Base-by-base conservation (phyloP, 2,888 invertebrate genomes). In the Phyllotreta striolata region DNA sequence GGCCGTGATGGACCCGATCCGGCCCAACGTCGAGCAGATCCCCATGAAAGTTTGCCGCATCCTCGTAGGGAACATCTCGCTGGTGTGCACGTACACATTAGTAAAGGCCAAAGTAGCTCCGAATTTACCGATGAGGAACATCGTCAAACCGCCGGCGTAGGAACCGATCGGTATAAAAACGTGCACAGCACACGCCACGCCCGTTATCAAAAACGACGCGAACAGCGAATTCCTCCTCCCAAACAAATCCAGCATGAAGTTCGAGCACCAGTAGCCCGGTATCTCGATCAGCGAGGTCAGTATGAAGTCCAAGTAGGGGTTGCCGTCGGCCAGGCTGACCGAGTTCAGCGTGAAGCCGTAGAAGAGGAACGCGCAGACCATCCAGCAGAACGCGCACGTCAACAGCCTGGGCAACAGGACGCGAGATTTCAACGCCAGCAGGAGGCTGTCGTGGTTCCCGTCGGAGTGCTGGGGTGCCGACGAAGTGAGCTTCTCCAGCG, bases 301-400 rank as follows among this genome's bases (percentile, higher is more conserved):
- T 14, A 91, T 89, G 74, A 91, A 93, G 80, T 92, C 93, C 9
- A 90, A 79, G 77, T 92, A 92, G 72, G 88, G 88, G 78, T 92
- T 88, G 0, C 92, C 92, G 12, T 87, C 87, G n/a, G 87, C 87
- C 52, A 93, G 80, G 0, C 89, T 85, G 1, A 91, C 91, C 0
- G 92, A 88, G 80, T 91, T 92, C 58, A 93, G 84, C 0, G 91
- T 91, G 41, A 93, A 80, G 0, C 93, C 93, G 74, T 92, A 93
- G 79, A 91, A 93, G 13, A 92, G 88, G 67, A 93, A 88, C 0
- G 91, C 89, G 72, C 90, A 88, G 0, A 91, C 89, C 10, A 91
- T 87, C 92, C 92, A 92, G 83, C 91, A 91, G 71, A 91, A 86
- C n/a, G 89, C 89, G 69, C 91, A 91, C 55, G 88, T 87, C 1